Evolutionary conservation across 2,797 vertebrate genomes (phyloP), one percentile per base, ranked within the genome.

Genomic region (Sciurus carolinensis): DNA sequence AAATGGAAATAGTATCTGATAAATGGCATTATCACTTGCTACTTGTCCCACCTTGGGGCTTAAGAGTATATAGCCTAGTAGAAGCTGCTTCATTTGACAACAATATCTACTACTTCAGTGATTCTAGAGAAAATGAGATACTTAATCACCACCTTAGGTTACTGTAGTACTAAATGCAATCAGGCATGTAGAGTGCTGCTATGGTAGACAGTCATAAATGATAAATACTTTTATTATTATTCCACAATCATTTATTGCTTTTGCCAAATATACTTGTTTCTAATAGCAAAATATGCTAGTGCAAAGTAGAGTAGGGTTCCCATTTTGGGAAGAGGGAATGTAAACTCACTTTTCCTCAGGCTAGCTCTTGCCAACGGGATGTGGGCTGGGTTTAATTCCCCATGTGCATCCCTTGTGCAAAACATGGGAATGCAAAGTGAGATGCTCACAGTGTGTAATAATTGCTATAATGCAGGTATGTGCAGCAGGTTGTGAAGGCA

Each of bases 11-110:
- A 17, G 62, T 54, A n/a, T 42, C 36, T 76, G 59, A 87, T 44
- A 73, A 71, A 67, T 5, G 47, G 62, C 47, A 54, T 67, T 14
- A 39, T 6, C 15, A 33, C 2, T 77, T 12, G 90, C 54, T 57
- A 50, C 50, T 50, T 50, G n/a, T 39, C 72, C 79, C 84, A 59
- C 14, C 39, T 30, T 36, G 71, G 82, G n/a, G 39, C 71, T 6
- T 18, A 54, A 84, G 75, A 82, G 22, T 8, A 5, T 12, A 28
- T 12, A 73, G 33, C 17, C 85, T 6, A 80, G 47, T 4, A 67
- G 91, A 90, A 87, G 44, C 39, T 30, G 24, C 30, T 96, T 76
- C 33, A 64, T 77, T 77, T 81, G 67, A 75, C 44, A 96, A 42
- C 42, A 57, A n/a, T 62, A 81, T 33, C 36, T 28, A 59, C 83